These are phyloP conservation scores for Parasteatoda tepidariorum DNA, from an alignment of 1,140 invertebrate genomes.

Conservation along the genomic window DNA sequence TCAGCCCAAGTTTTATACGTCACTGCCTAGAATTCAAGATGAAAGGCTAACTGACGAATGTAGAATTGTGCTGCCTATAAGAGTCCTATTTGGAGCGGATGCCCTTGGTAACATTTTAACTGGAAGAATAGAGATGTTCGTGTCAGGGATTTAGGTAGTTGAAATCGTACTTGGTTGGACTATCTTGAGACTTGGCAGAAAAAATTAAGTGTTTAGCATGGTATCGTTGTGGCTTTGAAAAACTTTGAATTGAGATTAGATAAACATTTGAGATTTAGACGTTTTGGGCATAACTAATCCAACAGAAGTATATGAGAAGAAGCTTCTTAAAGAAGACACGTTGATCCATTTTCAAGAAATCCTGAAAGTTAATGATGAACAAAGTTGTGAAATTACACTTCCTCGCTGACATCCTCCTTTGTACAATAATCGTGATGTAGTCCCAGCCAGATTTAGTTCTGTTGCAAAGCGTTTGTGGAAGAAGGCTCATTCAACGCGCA, in stretches of 20 bases:
- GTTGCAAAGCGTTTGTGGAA: slow-evolving; percentile 6
- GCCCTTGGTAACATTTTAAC: slow-evolving; percentile 32
- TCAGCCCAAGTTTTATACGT: slow-evolving; percentile 28
- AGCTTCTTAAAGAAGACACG: slow-evolving; percentile 31
- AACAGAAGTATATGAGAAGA: background rate
- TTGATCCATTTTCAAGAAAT: slow-evolving; percentile 15
- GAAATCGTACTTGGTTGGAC: slow-evolving; percentile 30
- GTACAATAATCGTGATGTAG: slow-evolving; percentile 13
- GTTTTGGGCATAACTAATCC: slow-evolving; percentile 18
- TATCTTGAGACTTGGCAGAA: slow-evolving; percentile 22
- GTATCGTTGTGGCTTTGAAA: slow-evolving; percentile 20
- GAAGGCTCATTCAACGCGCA: background rate
- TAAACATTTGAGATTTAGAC: slow-evolving; percentile 17
- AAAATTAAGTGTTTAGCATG: background rate
- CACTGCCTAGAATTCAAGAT: background rate
- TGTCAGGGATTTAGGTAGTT: slow-evolving; percentile 9
- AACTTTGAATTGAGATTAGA: slow-evolving; percentile 6
- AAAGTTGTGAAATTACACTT: slow-evolving; percentile 8
- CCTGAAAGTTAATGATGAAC: slow-evolving; percentile 1
- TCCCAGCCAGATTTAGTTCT: background rate
- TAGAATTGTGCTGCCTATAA: slow-evolving; percentile 1
- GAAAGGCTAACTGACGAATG: background rate
- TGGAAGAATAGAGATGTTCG: slow-evolving; percentile 19
- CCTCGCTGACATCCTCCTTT: slow-evolving; percentile 17
- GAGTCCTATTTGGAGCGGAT: slow-evolving; percentile 44